Evolutionary conservation across 1,140 invertebrate species (phyloP), one percentile per base, ranked within the genome.

Genomic region (Nilaparvata lugens): DNA sequence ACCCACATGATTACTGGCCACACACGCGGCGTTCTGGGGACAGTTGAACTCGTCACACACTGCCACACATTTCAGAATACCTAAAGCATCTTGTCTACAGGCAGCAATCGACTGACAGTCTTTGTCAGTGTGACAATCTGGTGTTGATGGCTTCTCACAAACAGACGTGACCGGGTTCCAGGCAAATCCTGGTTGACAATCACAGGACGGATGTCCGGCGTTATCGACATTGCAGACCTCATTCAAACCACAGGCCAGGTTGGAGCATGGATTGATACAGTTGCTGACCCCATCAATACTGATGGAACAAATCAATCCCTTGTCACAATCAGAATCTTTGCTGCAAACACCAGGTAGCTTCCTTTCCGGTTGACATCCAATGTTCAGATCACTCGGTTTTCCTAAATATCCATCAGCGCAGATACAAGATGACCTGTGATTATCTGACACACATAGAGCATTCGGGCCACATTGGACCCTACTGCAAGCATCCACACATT

Each of bases 381-480:
- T 74, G 40, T 80, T 75, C 14, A 90, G 74, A 72, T 93, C 86
- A 64, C 81, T 83, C 0, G 91, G 88, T 72, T 90, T 88, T 9
- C 91, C 91, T 18, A 77, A 73, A 69, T 85, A 91, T 0, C 87
- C 87, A 60, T 91, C 84, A 21, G 83, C 75, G 71, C 92, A 95
- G 45, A 93, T 82, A 70, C 92, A 95, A 9, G 87, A 83, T 1
- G 90, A 89, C 42, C 86, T 79, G 72, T 93, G 90, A 68, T 88
- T 85, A 58, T 89, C 82, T 19, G 86, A 82, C 0, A 93, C 79
- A 69, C 92, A 95, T 1, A 93, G 72, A 3, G 91, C 90, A 72
- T 94, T 94, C 1, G 91, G 90, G 13, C 92, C 92, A 71, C 92
- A 95, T 67, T 93, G 89, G 9, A 89, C 76, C 73, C 91, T 90